Evolutionary conservation across 1,140 invertebrate genomes (phyloP), one percentile per base, ranked within the genome.

Genomic region (Ceratoteleas bidentatus): DNA sequence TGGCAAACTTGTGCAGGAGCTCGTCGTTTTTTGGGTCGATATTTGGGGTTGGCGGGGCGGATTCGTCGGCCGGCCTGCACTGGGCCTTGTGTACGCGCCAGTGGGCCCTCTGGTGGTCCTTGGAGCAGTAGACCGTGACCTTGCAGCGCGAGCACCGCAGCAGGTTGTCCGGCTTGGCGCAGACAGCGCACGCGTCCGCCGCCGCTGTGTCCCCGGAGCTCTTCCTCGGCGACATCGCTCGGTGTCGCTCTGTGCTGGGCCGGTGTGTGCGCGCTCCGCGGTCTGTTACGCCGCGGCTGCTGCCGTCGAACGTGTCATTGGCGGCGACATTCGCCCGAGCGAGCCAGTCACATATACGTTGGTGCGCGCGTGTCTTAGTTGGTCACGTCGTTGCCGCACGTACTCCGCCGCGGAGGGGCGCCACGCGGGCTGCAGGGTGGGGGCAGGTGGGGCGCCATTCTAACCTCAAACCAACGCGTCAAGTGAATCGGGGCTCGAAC

Each of bases 141-240:
- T 94, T 94, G 90, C 96, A 97, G 68, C 94, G 93, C 76, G 93
- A 93, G 90, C 96, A 97, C 76, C 95, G 92, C 40, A 94, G 91
- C 80, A 96, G 90, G 85, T 95, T 94, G 75, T 95, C 93, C 69
- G 88, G 90, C 45, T 91, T 92, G 80, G 94, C 94, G 90, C 96
- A 96, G 85, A 94, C 92, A 14, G n/a, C 52, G 15, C 75, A 79
- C 24, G 24, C 24, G 24, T 24, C 24, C 24, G 24, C 4, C 24
- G 24, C 24, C 24, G 4, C 24, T 4, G 24, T 24, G 24, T 24
- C 24, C 24, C 24, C 24, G 24, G 24, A 4, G 32, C 8, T 45
- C 34, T 43, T 24, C 4, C 5, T 36, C 52, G 57, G 43, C 52
- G 61, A 74, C 70, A 65, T 74, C 38, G 53, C 15, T 36, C 24